Evolutionary conservation across 1,140 invertebrate genomes (phyloP), one percentile per base, ranked within the genome.

Genomic region (Saccostrea glomerata): DNA sequence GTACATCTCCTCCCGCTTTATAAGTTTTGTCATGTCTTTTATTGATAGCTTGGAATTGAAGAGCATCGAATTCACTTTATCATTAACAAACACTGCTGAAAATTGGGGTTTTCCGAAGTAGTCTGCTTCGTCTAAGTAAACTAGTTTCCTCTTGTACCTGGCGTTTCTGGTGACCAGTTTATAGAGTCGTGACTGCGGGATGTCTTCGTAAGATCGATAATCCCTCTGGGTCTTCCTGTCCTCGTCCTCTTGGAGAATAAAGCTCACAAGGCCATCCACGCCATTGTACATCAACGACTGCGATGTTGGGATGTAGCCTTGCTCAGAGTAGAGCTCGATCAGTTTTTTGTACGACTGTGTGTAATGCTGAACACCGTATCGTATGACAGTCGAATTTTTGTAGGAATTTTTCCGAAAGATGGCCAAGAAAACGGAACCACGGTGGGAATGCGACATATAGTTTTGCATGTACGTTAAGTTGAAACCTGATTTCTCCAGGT

Each of bases 381-480:
- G 90, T 60, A 93, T 93, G 40, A 92, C 91, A 0, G 89, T 92
- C 25, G 90, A 88, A 20, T 91, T 89, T 58, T 88, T 58, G 85
- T 91, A 93, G 47, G 90, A 91, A 55, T 92, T 87, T 17, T 91
- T 91, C 36, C 92, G 87, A 89, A 93, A 94, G 30, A 93, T 87
- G 12, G 92, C 93, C 6, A 93, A 55, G 86, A 92, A 94, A 6
- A 89, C 89, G n/a, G 91, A 82, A 12, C 63, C n/a, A n/a, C 90
- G 84, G 58, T 93, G 93, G 3, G 93, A 92, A 55, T 88, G 84
- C 73, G 92, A 93, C 30, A 87, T 91, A 88, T 94, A 94, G 87
- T 92, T 94, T 84, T 94, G 93, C 40, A 94, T 87, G 82, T 92
- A 92, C 2, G 92, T 93, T 60, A 94, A 90, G 84, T 94, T 93